Evolutionary conservation across 2,888 invertebrate genomes (phyloP), one percentile per base, ranked within the genome.

Genomic region (Heliconius sara): DNA sequence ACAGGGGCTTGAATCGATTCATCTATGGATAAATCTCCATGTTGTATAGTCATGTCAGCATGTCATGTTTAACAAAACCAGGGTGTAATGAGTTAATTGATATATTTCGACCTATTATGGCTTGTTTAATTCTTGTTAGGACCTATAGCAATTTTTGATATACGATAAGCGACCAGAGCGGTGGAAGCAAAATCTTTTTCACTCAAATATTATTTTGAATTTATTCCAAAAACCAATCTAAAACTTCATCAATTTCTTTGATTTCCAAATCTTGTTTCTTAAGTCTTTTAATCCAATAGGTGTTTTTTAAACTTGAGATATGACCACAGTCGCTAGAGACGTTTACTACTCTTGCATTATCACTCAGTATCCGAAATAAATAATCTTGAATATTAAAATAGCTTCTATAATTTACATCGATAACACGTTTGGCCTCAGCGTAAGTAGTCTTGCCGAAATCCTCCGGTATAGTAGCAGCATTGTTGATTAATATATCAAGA

Each of bases 401-500:
- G 22, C 86, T 85, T 19, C 82, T 80, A 34, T 86, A 89, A 78
- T 88, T 89, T 0, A 85, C 84, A 25, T 85, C 82, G 2, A 89
- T 81, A 0, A 88, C 85, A 16, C 82, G 71, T 72, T 85, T 83
- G 4, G 87, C 83, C 22, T 88, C 87, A 77, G 86, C 86, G 39
- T 87, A 87, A 2, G 83, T 82, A 0, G 83, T 85, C 22, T 86
- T 83, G 0, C 19, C 73, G 12, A 82, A 81, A 27, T 85, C 78
- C 43, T 80, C 73, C 3, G 79, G 80, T 13, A 84, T 83, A 0
- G 87, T 80, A 6, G 82, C 89, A 12, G 89, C 89, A 25, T 89
- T 89, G 73, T 89, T 89, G 0, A 89, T 83, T 3, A 88, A 72
- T 34, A 88, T 88, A 71, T 89, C 88, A 6, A 89, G 66, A 22